A percentile compares a stretch with the other conserved stretches of the same genome.
Conservation (phyloP, 2,113 vertebrate genomes). For the Sylvietta virens region DNA sequence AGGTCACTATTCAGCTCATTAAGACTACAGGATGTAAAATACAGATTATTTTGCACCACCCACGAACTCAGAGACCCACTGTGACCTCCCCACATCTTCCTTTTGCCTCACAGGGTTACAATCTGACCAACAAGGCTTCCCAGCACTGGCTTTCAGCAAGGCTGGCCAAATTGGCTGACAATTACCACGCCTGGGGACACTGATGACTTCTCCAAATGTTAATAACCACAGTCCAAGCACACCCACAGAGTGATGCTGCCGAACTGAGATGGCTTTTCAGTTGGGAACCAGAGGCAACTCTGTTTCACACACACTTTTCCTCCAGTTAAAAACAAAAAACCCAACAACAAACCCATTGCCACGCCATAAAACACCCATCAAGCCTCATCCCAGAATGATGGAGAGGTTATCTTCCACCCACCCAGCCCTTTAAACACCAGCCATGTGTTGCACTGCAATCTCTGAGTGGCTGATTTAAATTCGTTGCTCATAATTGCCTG, state of each 20-base stretch:
- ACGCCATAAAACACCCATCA: neutral
- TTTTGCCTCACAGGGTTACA: neutral
- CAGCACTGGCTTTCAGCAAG: neutral
- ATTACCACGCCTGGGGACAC: neutral
- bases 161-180: neutral
- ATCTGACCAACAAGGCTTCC: neutral
- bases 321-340: neutral
- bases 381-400: neutral
- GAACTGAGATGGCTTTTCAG: neutral
- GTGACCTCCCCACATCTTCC: neutral
- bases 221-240: neutral
- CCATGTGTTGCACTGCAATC: neutral
- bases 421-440: neutral
- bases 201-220: neutral
- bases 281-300: neutral
- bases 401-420: neutral
- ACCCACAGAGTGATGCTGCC: neutral
- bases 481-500: neutral
- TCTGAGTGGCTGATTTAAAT: neutral
- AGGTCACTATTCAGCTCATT: slow-evolving; percentile 7
- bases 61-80: rapidly evolving
- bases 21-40: neutral
- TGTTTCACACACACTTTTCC: neutral
- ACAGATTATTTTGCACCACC: neutral
- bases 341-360: neutral